Evolutionary conservation across 2,888 invertebrate genomes (phyloP).

Genomic region (Physocephala rufipes): DNA sequence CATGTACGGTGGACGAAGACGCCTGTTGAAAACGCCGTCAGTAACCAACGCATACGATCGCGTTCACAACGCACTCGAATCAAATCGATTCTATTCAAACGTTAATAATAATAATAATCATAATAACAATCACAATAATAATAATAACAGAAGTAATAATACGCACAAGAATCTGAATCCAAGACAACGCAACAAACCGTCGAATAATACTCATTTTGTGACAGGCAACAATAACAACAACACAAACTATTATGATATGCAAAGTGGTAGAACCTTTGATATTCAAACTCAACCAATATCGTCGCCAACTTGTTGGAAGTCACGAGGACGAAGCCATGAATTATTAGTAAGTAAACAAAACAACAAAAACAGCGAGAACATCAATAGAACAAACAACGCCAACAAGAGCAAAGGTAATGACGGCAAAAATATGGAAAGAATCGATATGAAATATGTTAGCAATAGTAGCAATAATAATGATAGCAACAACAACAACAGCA

Average conservation of each 20-base stretch:
- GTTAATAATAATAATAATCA: constrained; percentile 23
- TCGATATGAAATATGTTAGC: too few relatives aligned
- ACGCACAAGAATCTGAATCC: constrained; percentile 20
- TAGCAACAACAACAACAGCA: constrained; percentile 4
- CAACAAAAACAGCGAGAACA: constrained; percentile 10
- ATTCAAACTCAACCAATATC: constrained; percentile 45
- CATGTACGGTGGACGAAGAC: constrained; percentile 58
- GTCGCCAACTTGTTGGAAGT: constrained; percentile 58
- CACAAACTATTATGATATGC: constrained; percentile 35
- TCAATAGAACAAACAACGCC: background rate
- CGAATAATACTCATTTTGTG: constrained; percentile 27
- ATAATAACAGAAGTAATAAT: constrained; percentile 42
- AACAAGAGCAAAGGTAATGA: constrained; percentile 22
- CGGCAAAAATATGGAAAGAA: constrained; percentile 18
- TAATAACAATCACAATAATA: constrained; percentile 39
- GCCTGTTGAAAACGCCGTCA: constrained; percentile 53
- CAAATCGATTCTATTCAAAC: constrained; percentile 37
- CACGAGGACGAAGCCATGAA: constrained; percentile 38
- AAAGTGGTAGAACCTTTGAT: constrained; percentile 15
- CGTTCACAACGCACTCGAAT: constrained; percentile 48
- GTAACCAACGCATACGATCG: constrained; percentile 61
- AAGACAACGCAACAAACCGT: constrained; percentile 16
- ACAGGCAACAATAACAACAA: constrained; percentile 43
- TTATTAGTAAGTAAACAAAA: constrained; percentile 14
- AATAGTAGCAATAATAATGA: background rate